Conservation (phyloP, 1,140 invertebrate genomes). For the Camponotus pennsylvanicus region DNA sequence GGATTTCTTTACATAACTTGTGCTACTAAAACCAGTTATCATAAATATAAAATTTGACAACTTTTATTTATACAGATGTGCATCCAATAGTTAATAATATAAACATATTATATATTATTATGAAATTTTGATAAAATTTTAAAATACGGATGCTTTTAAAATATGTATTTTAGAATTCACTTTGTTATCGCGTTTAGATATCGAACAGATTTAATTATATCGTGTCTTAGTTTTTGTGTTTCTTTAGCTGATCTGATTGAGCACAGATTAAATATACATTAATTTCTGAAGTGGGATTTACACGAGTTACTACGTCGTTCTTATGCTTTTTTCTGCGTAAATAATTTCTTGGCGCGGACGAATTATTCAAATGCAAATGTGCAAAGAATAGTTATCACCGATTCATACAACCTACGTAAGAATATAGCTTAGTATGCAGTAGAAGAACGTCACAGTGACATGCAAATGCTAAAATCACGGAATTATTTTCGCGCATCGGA, state of each 20-base stretch:
- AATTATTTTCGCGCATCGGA: background rate
- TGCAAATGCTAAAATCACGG: conserved; percentile 24
- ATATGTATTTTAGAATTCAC: background rate
- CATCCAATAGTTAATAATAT: background rate
- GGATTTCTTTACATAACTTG: background rate
- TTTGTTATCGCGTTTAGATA: background rate
- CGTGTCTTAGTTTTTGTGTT: background rate
- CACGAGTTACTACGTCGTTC: background rate
- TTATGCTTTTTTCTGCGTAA: background rate
- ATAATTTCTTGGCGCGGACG: conserved; percentile 31
- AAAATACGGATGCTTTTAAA: background rate
- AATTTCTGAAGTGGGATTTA: background rate
- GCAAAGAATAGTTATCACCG: conserved; percentile 12
- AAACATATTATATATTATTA: background rate
- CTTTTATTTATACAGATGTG: background rate
- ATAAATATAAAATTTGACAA: conserved; percentile 1
- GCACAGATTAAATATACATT: background rate
- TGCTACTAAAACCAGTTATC: background rate
- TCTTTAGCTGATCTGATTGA: background rate
- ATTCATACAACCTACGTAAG: conserved; percentile 2
- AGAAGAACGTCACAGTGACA: background rate
- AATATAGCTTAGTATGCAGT: background rate
- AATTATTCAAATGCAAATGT: conserved; percentile 13
- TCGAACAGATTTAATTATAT: background rate
- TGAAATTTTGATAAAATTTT: background rate